Evolutionary conservation across 2,113 vertebrate genomes (phyloP).

Genomic region (Podocnemis expansa): DNA sequence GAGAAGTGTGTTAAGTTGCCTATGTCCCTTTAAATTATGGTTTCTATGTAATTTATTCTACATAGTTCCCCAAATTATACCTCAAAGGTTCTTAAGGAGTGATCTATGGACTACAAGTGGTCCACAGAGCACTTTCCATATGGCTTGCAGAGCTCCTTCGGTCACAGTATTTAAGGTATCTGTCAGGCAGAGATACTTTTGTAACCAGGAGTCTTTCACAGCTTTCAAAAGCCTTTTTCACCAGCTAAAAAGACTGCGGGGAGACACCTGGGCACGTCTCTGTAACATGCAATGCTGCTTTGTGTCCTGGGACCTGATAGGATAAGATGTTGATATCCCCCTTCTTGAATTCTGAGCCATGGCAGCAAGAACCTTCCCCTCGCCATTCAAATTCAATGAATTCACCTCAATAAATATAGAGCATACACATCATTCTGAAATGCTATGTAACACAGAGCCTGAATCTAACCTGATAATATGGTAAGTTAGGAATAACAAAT

Average conservation of each 20-base stretch:
- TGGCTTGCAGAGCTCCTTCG: neutral
- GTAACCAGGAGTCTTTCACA: neutral
- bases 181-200: neutral
- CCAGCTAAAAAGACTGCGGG: neutral
- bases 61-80: neutral
- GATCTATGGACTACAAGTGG: neutral
- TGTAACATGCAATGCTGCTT: neutral
- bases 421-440: fast-evolving
- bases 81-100: neutral
- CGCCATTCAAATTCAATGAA: neutral
- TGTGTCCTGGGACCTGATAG: neutral
- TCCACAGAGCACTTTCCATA: neutral
- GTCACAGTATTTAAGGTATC: neutral
- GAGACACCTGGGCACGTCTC: neutral
- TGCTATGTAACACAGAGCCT: neutral
- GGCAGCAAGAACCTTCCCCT: neutral
- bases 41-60: neutral
- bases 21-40: neutral
- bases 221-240: neutral
- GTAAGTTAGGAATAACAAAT: neutral
- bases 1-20: neutral
- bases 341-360: neutral
- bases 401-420: neutral
- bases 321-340: neutral
- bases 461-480: neutral